phyloP scores from a whole-genome alignment of 2,888 invertebrate species.

The Tortrix viridana region DNA sequence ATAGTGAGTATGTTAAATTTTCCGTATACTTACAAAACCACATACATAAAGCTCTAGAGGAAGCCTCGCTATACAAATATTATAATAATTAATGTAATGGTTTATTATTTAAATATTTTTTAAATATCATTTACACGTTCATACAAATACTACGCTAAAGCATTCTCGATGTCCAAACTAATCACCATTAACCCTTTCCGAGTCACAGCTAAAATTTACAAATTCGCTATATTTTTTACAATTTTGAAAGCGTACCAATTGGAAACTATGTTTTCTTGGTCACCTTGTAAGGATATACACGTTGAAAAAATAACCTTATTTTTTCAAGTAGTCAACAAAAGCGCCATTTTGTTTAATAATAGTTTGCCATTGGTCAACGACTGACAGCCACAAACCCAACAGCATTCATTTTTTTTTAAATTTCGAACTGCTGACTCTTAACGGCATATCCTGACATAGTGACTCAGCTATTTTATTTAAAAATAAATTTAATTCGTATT shows the following conservation, averaged over 20 bases:
- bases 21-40: slow-evolving; percentile 79
- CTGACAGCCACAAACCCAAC: not conserved
- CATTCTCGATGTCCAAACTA: slow-evolving; percentile 73
- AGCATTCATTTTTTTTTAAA: not conserved
- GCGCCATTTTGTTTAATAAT: not conserved
- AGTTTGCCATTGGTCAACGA: not conserved
- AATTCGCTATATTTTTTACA: slow-evolving; percentile 50
- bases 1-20: slow-evolving; percentile 79
- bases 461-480: slow-evolving; percentile 5
- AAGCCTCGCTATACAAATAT: slow-evolving; percentile 80
- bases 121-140: slow-evolving; percentile 79
- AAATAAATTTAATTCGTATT: slow-evolving; percentile 39
- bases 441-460: slow-evolving; percentile 8
- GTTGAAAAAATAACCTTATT: too few relatives aligned
- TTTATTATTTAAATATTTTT: slow-evolving; percentile 62
- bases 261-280: slow-evolving; percentile 27
- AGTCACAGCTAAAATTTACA: slow-evolving; percentile 55
- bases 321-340: not conserved
- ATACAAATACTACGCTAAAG: slow-evolving; percentile 76
- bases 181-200: slow-evolving; percentile 50
- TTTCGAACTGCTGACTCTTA: not conserved
- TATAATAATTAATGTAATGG: slow-evolving; percentile 64
- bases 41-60: slow-evolving; percentile 81
- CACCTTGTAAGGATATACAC: slow-evolving; percentile 17
- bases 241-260: slow-evolving; percentile 55